Conservation (phyloP, 2,888 invertebrate species). For the Sarcophaga variegata region DNA sequence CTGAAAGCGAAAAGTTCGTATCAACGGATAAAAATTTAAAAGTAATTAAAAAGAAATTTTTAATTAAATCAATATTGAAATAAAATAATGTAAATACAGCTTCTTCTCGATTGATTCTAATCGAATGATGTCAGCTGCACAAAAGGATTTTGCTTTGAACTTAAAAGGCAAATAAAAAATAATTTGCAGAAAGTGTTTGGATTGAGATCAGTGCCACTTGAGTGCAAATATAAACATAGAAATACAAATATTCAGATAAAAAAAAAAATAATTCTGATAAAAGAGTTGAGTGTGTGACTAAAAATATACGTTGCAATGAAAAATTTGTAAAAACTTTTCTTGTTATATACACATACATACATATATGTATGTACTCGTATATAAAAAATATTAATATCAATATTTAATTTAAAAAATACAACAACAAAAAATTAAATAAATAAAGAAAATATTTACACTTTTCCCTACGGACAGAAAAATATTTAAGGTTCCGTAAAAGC, state of each 20-base stretch:
- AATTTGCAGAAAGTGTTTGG: not conserved
- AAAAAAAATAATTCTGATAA: not conserved
- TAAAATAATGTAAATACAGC: slow-evolving; percentile 48
- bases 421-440: slow-evolving; percentile 1
- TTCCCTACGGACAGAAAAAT: not conserved
- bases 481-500: slow-evolving; percentile 2
- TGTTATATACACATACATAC: not conserved
- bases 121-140: slow-evolving; percentile 24
- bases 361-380: not conserved
- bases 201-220: slow-evolving; percentile 23
- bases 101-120: slow-evolving; percentile 46
- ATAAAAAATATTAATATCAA: slow-evolving; percentile 19
- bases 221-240: slow-evolving; percentile 14
- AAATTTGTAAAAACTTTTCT: not conserved
- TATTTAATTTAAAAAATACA: slow-evolving; percentile 13
- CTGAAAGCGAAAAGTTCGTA: slow-evolving; percentile 57
- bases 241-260: not conserved
- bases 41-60: not conserved
- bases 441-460: slow-evolving; percentile 6
- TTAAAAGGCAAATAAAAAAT: not conserved
- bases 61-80: not conserved
- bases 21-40: slow-evolving; percentile 48
- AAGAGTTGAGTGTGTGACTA: not conserved
- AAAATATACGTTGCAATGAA: not conserved
- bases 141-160: slow-evolving; percentile 36